Percentiles rank a stretch among this genome's conserved stretches.
Evolutionary conservation across 2,888 invertebrate genomes (phyloP).

Genomic region (Rosalia funebris): DNA sequence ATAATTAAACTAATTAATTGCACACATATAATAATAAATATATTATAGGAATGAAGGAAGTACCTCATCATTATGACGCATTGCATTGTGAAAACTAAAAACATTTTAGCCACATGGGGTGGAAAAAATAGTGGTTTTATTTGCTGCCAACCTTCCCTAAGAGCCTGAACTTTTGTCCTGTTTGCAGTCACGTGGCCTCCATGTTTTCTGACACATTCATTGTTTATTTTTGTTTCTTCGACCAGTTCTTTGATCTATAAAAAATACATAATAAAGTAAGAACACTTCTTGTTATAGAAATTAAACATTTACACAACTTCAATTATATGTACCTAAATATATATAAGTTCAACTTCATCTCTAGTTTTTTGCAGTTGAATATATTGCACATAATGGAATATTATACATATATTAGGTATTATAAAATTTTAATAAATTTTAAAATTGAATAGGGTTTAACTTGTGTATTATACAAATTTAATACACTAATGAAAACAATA

Average conservation of each 20-base stretch:
- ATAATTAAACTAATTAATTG: no score
- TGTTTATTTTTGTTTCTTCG: slow-evolving; percentile 53
- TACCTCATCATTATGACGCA: slow-evolving; percentile 76
- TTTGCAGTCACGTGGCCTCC: slow-evolving; percentile 57
- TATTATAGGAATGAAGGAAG: slow-evolving; percentile 34
- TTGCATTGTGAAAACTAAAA: slow-evolving; percentile 73
- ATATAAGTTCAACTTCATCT: no score
- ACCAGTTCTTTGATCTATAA: slow-evolving; percentile 59
- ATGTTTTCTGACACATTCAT: slow-evolving; percentile 26
- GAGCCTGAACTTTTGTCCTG: slow-evolving; percentile 61
- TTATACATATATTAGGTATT: no score
- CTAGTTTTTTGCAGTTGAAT: no score
- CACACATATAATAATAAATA: slow-evolving; percentile 4
- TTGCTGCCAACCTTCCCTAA: slow-evolving; percentile 71
- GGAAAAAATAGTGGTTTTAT: slow-evolving; percentile 73
- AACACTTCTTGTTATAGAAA: no score
- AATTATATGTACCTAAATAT: no score
- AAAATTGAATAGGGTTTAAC: no score
- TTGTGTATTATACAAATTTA: no score
- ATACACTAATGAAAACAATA: no score
- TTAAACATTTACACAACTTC: no score
- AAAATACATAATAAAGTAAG: slow-evolving; percentile 26
- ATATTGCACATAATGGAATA: no score
- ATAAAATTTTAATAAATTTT: no score
- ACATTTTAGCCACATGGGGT: slow-evolving; percentile 70